Conservation (phyloP, 2,888 invertebrate species). For the Liopterus haemorrhoidalis region DNA sequence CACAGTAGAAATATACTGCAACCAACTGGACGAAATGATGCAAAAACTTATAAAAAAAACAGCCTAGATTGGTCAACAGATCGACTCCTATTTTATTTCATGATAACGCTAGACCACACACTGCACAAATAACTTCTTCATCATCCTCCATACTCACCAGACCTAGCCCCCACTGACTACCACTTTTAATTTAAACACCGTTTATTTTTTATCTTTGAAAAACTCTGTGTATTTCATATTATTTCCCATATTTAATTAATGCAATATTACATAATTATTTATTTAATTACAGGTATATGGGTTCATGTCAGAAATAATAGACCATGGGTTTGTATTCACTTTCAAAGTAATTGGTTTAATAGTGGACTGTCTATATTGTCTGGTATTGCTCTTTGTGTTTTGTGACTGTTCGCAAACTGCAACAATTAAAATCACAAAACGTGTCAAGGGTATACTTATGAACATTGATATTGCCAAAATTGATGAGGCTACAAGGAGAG, state of each 20-base stretch:
- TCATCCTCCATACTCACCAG: too few species aligned
- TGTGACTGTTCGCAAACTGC: slow-evolving; percentile 64
- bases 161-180: too few species aligned
- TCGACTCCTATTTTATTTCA: too few species aligned
- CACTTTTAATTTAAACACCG: too few species aligned
- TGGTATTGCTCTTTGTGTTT: slow-evolving; percentile 56
- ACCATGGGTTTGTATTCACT: slow-evolving; percentile 58
- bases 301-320: slow-evolving; percentile 60
- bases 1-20: too few species aligned
- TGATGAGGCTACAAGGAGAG: slow-evolving; percentile 56
- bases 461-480: slow-evolving; percentile 54
- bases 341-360: slow-evolving; percentile 63
- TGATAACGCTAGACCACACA: too few species aligned
- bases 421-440: slow-evolving; percentile 57
- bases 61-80: too few species aligned
- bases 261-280: too few species aligned
- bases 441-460: slow-evolving; percentile 57
- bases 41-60: too few species aligned
- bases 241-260: slow-evolving; percentile 9
- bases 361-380: slow-evolving; percentile 58
- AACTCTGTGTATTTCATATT: slow-evolving; percentile 13
- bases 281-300: slow-evolving; percentile 50
- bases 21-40: too few species aligned
- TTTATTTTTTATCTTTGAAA: slow-evolving; percentile 19
- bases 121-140: too few species aligned